Evolutionary conservation across 30 jellyfish, hydroid and myxozoan species (phyloP).

Genomic region (Pseudorhiza aurosa): DNA sequence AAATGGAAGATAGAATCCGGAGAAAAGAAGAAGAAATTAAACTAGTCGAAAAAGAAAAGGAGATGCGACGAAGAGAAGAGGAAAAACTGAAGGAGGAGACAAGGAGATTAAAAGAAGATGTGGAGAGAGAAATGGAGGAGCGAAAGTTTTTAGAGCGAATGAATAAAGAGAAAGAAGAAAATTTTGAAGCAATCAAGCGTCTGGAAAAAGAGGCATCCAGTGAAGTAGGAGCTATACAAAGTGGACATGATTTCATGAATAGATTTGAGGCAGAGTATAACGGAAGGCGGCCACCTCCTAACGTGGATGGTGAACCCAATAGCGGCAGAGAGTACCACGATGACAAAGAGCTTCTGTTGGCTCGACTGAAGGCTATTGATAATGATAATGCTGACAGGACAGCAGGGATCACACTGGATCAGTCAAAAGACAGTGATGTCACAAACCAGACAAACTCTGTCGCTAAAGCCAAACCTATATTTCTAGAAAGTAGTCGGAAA

Average conservation of each 20-base stretch:
- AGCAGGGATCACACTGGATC: background rate
- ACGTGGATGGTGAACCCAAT: background rate
- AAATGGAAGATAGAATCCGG: constrained; percentile 69
- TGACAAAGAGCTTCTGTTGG: constrained; percentile 76
- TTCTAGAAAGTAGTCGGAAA: constrained; percentile 52
- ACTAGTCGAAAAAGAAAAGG: constrained; percentile 45
- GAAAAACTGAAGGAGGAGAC: constrained; percentile 23
- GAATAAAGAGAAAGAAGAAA: constrained; percentile 25
- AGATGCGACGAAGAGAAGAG: constrained; percentile 39
- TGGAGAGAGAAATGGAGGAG: constrained; percentile 31
- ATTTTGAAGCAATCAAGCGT: constrained; percentile 29
- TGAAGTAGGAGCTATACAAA: constrained; percentile 11
- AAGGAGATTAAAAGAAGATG: constrained; percentile 17
- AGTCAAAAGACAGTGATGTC: background rate
- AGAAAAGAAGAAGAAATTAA: constrained; percentile 48
- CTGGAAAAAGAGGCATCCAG: constrained; percentile 27
- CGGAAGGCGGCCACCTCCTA: background rate
- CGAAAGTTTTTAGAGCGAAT: constrained; percentile 3
- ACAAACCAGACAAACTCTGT: background rate
- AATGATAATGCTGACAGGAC: background rate
- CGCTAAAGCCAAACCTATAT: constrained; percentile 69
- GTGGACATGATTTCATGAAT: background rate
- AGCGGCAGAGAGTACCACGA: constrained; percentile 35
- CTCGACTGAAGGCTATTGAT: constrained; percentile 86
- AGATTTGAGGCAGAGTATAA: background rate